These are phyloP conservation scores for Pheosia gnoma DNA, from an alignment of 2,888 invertebrate genomes.

Conservation along the genomic window DNA sequence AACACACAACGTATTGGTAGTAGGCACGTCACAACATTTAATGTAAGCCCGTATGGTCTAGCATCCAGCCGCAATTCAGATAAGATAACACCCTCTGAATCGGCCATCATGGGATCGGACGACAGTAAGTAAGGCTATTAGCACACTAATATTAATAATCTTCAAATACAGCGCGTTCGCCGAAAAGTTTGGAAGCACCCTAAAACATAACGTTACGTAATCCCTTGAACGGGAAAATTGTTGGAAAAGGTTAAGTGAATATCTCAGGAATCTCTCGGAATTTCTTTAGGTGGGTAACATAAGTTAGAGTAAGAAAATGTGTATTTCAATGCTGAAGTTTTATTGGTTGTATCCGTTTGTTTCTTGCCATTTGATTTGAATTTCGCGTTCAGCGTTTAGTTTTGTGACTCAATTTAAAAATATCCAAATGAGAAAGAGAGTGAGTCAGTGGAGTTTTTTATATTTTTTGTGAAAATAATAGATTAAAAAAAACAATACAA, in stretches of 20 bases:
- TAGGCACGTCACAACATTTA: constrained; percentile 1
- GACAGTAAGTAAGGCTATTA: constrained; percentile 25
- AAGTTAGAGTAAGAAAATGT: constrained; percentile 12
- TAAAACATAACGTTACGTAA: constrained; percentile 6
- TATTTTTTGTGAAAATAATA: too few species aligned
- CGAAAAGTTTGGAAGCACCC: background rate
- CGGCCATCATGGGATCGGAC: constrained; percentile 32
- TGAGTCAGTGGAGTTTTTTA: too few species aligned
- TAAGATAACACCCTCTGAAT: constrained; percentile 40
- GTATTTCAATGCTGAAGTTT: constrained; percentile 13
- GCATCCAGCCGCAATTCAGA: constrained; percentile 33
- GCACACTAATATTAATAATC: constrained; percentile 9
- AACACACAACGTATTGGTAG: background rate
- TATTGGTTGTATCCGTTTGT: background rate
- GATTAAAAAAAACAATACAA: too few species aligned
- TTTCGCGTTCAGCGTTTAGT: too few species aligned
- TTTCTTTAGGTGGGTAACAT: constrained; percentile 14
- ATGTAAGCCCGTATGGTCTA: constrained; percentile 32
- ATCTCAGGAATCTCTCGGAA: constrained; percentile 11
- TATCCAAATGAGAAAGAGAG: too few species aligned
- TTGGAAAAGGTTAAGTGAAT: constrained; percentile 15
- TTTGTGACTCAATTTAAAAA: too few species aligned
- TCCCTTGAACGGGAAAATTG: constrained; percentile 11
- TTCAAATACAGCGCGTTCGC: background rate
- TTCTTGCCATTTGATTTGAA: background rate